Conservation (phyloP, 2,113 vertebrate species). For the Rattus rattus region DNA sequence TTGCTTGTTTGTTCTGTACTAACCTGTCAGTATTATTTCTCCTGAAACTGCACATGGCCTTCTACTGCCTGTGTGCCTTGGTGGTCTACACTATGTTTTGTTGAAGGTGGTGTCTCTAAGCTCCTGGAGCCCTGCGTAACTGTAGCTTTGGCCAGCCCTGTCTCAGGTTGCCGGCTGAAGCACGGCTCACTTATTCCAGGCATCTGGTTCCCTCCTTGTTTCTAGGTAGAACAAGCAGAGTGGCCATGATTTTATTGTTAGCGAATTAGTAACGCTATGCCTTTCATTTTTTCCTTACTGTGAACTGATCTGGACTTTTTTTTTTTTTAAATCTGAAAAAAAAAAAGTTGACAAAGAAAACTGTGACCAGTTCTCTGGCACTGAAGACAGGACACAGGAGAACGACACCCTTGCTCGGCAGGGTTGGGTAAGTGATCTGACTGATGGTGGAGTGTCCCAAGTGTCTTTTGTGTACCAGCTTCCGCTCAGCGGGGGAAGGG, state of each 20-base stretch:
- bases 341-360: conserved; percentile 39
- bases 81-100: background rate
- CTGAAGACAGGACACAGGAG: background rate
- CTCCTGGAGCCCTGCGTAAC: background rate
- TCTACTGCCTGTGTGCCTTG: background rate
- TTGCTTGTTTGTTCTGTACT: background rate
- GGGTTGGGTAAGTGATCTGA: background rate
- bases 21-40: background rate
- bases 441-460: background rate
- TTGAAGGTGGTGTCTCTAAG: background rate
- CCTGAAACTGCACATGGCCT: background rate
- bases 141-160: background rate
- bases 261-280: background rate
- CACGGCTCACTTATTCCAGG: background rate
- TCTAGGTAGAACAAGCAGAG: background rate
- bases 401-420: background rate
- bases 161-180: background rate
- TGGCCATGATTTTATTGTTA: background rate
- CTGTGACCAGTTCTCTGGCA: background rate
- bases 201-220: background rate
- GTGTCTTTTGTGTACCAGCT: background rate
- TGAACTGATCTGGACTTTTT: conserved; percentile 18
- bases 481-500: rapidly evolving
- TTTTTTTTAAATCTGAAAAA: background rate
- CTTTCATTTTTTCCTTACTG: conserved; percentile 40